Evolutionary conservation across 2,797 vertebrate species (phyloP).

Genomic region (Myripristis jacobus): DNA sequence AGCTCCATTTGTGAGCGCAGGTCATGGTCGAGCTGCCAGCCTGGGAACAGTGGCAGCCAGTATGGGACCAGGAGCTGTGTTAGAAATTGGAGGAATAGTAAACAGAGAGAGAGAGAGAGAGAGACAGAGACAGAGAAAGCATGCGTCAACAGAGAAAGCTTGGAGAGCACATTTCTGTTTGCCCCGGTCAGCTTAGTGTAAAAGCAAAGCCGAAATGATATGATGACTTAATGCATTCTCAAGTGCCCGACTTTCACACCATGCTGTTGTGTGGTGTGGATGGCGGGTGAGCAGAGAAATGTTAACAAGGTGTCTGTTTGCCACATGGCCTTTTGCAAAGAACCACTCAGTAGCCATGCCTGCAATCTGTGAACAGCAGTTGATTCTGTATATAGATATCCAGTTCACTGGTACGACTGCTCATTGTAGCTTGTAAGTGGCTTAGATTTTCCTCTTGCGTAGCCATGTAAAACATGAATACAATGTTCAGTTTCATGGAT

Average conservation of each 20-base stretch:
- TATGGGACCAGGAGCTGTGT: conserved; percentile 29
- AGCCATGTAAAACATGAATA: not conserved
- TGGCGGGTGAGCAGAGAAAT: conserved; percentile 32
- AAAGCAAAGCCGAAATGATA: conserved; percentile 53
- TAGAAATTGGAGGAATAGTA: conserved; percentile 50
- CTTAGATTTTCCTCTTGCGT: not conserved
- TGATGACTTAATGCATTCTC: conserved; percentile 63
- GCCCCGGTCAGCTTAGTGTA: conserved; percentile 8
- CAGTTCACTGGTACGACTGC: not conserved
- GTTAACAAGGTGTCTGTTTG: conserved; percentile 28
- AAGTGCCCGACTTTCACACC: conserved; percentile 44
- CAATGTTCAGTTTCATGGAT: not conserved
- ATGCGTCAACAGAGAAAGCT: conserved; percentile 48
- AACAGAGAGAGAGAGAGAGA: conserved; percentile 43
- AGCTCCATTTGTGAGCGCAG: conserved; percentile 57
- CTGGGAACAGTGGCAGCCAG: conserved; percentile 64
- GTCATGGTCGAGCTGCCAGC: conserved; percentile 66
- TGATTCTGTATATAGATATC: conserved; percentile 5
- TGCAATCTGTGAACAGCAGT: conserved; percentile 29
- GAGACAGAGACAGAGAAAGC: conserved; percentile 16
- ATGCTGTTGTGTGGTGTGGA: conserved; percentile 40
- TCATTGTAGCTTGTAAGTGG: conserved; percentile 3
- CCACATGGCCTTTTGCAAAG: conserved; percentile 39
- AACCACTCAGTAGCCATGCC: conserved; percentile 12
- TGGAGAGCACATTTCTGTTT: conserved; percentile 37